These are phyloP conservation scores for Centropus bengalensis DNA, from an alignment of 2,113 vertebrate genomes.

Conservation along the genomic window DNA sequence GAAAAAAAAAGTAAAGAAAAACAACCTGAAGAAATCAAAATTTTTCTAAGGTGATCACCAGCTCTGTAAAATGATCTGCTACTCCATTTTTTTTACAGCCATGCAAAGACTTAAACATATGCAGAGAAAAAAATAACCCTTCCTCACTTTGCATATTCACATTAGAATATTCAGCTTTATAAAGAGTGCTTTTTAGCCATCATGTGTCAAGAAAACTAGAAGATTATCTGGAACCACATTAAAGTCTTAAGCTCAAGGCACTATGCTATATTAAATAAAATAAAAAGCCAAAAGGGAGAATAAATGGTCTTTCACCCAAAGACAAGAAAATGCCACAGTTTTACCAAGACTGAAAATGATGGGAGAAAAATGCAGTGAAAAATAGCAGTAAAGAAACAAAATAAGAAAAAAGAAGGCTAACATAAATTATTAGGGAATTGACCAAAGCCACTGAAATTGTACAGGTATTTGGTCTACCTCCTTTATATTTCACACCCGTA, in stretches of 20 bases:
- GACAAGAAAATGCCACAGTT: not conserved
- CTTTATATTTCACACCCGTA: not conserved
- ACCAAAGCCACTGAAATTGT: not conserved
- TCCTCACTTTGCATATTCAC: not conserved
- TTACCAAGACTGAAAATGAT: not conserved
- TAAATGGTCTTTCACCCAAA: not conserved
- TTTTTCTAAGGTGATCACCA: not conserved
- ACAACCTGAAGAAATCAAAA: too few relatives aligned
- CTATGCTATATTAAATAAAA: not conserved
- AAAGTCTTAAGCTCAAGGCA: not conserved
- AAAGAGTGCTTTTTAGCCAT: not conserved
- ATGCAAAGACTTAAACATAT: not conserved
- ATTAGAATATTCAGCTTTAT: not conserved
- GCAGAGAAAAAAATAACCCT: not conserved
- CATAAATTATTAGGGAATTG: not conserved
- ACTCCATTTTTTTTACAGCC: not conserved
- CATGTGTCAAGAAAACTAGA: not conserved
- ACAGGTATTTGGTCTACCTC: not conserved
- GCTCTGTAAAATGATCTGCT: slow-evolving; percentile 10
- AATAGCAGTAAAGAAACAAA: not conserved
- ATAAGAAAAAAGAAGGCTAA: not conserved
- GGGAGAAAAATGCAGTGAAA: not conserved
- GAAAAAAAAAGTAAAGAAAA: not conserved
- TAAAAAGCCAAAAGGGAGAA: not conserved
- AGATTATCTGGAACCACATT: slow-evolving; percentile 10